phyloP scores from a whole-genome alignment of 2,888 invertebrate genomes.

The Tipula unca region DNA sequence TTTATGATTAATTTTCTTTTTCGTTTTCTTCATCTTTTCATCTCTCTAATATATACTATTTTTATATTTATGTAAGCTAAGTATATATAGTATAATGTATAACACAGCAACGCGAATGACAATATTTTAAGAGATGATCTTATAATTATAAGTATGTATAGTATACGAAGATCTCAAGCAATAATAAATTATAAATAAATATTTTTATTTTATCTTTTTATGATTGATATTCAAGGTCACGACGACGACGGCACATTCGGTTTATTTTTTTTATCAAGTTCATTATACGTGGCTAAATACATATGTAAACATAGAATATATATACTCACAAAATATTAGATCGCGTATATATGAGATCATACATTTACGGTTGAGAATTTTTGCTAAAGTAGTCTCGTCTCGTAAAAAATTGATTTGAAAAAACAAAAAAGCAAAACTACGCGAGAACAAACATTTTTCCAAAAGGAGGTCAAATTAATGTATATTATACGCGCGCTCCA shows the following conservation, averaged over 20 bases:
- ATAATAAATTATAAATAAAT: neutral
- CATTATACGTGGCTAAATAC: neutral
- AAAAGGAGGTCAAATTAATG: neutral
- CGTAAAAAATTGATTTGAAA: neutral
- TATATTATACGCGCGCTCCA: neutral
- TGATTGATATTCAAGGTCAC: neutral
- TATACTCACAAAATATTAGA: neutral
- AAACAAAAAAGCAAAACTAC: too few species aligned
- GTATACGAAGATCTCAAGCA: neutral
- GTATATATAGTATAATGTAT: neutral
- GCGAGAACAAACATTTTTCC: neutral
- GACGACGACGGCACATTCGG: neutral
- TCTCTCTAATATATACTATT: neutral
- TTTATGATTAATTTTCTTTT: slow-evolving; percentile 8
- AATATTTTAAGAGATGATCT: slow-evolving; percentile 14
- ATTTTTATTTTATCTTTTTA: neutral
- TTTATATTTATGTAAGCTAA: neutral
- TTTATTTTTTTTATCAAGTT: neutral
- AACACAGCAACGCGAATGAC: neutral
- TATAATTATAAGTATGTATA: neutral
- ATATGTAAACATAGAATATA: neutral
- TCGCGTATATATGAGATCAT: neutral
- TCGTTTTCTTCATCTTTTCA: neutral
- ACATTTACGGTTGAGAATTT: neutral
- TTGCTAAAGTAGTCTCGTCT: neutral